Evolutionary conservation across 2,113 vertebrate genomes (phyloP), one percentile per base, ranked within the genome.

Genomic region (Bagarius yarrelli): DNA sequence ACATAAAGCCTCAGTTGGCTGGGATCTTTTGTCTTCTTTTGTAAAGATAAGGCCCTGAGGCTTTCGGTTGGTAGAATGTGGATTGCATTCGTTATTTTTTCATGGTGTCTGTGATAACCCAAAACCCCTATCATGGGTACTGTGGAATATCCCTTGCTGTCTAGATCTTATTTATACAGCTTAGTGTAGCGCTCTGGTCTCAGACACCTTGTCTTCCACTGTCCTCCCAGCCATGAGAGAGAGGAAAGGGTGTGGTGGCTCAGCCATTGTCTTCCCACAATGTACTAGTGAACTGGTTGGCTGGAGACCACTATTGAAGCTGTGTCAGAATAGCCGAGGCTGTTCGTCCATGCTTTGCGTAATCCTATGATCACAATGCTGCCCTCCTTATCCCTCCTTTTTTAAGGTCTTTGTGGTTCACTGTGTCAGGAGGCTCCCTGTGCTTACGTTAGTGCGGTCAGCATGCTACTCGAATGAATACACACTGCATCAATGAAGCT

Each of bases 141-240:
- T 15, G 27, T 73, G 79, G 83, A 71, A 82, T 59, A 73, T 74
- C 78, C 25, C 36, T 77, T 75, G 25, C 73, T 56, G n/a, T 36
- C 60, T 72, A 55, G 67, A 86, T 88, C 86, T 84, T 86, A 83
- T 88, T 87, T 86, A 27, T 82, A 81, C 88, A 87, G 86, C 81
- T 67, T 50, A 21, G 55, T 75, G 71, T 60, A 81, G 64, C 40
- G 34, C 11, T 30, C n/a, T 47, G 74, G 27, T 19, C n/a, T n/a
- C 23, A 77, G 73, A 77, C 61, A 44, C 74, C 76, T 40, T 63
- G 23, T 76, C 72, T 59, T 61, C 34, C 34, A 47, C 25, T 57
- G 18, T 59, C 57, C 72, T 77, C 76, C 52, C 30, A 56, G 67
- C 59, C 36, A 47, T 71, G 63, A 32, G 60, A 55, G 60, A 55